phyloP scores from a whole-genome alignment of 2,888 invertebrate genomes.

The Ichneumoninae sp. region DNA sequence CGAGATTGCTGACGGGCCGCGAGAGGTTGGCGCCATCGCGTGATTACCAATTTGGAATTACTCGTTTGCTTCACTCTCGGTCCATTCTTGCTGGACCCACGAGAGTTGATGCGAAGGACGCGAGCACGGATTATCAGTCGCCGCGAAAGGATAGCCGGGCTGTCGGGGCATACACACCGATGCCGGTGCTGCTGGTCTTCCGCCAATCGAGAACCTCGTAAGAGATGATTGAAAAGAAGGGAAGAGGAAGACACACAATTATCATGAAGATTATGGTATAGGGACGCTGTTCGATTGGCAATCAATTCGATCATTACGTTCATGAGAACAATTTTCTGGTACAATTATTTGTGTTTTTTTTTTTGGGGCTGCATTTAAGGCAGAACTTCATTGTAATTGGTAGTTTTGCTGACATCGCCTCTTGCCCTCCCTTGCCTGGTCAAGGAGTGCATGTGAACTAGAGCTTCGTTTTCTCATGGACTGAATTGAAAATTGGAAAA shows the following conservation, averaged over 20 bases:
- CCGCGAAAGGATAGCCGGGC: constrained; percentile 63
- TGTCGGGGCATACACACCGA: constrained; percentile 27
- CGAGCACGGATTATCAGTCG: constrained; percentile 77
- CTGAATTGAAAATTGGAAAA: no score
- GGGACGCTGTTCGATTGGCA: constrained; percentile 12
- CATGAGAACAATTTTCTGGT: neutral
- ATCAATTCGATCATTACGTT: constrained; percentile 3
- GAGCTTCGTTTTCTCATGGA: no score
- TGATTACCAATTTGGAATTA: constrained; percentile 84
- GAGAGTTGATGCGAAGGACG: constrained; percentile 63
- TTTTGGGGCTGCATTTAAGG: neutral
- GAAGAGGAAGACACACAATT: constrained; percentile 1
- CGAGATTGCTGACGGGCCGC: constrained; percentile 83
- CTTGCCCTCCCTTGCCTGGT: no score
- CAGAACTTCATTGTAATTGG: neutral
- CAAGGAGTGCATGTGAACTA: no score
- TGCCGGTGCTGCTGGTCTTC: constrained; percentile 52
- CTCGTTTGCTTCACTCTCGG: constrained; percentile 51
- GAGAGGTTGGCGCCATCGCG: constrained; percentile 84
- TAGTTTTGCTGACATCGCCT: neutral
- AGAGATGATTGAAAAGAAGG: constrained; percentile 20
- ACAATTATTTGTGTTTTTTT: neutral
- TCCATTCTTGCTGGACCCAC: constrained; percentile 67
- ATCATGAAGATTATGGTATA: constrained; percentile 18
- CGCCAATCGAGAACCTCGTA: constrained; percentile 32